phyloP scores from a whole-genome alignment of 2,888 invertebrate species.

The Apamea monoglypha region DNA sequence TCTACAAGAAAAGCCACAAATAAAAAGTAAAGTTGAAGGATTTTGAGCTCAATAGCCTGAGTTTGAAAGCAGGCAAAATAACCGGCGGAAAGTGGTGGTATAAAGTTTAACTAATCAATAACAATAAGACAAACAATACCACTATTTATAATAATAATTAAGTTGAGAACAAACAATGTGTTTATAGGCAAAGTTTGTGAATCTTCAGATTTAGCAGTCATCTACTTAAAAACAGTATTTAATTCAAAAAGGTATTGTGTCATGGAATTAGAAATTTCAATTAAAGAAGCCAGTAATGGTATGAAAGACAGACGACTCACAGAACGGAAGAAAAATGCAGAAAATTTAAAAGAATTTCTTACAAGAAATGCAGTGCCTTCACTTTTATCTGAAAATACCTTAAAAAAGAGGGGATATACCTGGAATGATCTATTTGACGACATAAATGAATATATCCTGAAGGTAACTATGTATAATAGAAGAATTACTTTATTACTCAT shows the following conservation, averaged over 20 bases:
- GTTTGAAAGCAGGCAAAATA: neutral
- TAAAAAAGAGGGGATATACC: slow-evolving; percentile 78
- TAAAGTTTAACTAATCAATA: neutral
- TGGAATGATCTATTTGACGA: slow-evolving; percentile 87
- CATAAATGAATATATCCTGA: slow-evolving; percentile 84
- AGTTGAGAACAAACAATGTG: neutral
- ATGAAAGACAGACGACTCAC: slow-evolving; percentile 82
- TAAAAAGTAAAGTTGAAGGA: neutral
- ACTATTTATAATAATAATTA: neutral
- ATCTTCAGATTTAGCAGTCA: neutral
- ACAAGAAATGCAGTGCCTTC: slow-evolving; percentile 82
- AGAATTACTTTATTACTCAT: neutral
- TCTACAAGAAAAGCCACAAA: neutral
- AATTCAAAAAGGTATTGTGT: neutral
- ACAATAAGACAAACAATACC: neutral
- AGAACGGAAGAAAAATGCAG: slow-evolving; percentile 87
- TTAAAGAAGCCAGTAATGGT: slow-evolving; percentile 80
- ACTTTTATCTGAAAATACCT: slow-evolving; percentile 81
- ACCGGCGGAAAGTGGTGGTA: neutral
- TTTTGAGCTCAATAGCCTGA: neutral
- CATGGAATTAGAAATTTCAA: slow-evolving; percentile 83
- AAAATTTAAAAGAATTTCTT: slow-evolving; percentile 83
- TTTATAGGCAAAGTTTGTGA: neutral
- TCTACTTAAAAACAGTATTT: neutral
- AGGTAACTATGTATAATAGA: slow-evolving; percentile 73